A percentile compares a stretch with the other conserved stretches of the same genome.
Evolutionary conservation across 1,140 invertebrate genomes (phyloP).

Genomic region (Drosophila pachea): DNA sequence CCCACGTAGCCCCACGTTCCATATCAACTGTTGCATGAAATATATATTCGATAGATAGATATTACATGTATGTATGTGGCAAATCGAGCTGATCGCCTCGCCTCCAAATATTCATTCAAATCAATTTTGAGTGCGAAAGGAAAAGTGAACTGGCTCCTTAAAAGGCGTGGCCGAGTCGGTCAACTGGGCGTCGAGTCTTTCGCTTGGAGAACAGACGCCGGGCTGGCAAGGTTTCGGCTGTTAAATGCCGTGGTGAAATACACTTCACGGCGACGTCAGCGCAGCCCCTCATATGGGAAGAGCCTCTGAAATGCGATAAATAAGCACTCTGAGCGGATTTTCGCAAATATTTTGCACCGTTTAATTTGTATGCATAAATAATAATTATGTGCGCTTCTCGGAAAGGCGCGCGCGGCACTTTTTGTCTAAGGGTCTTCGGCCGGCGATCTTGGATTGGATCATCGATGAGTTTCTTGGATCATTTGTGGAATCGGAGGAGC

Average conservation of each 20-base stretch:
- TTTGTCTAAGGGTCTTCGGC: conserved; percentile 30
- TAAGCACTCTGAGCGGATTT: conserved; percentile 57
- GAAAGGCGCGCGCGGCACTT: conserved; percentile 44
- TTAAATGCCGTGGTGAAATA: conserved; percentile 59
- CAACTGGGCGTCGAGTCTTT: too few relatives aligned
- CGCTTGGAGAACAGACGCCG: neutral
- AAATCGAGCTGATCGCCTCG: too few relatives aligned
- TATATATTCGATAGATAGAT: too few relatives aligned
- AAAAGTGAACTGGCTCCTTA: too few relatives aligned
- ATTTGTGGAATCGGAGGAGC: conserved; percentile 3
- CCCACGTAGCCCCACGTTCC: too few relatives aligned
- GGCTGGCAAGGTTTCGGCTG: neutral
- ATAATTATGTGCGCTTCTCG: conserved; percentile 63
- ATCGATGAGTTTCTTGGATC: conserved; percentile 35
- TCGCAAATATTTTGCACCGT: conserved; percentile 53
- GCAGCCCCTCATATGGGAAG: neutral
- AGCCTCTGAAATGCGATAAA: conserved; percentile 40
- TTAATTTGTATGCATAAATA: conserved; percentile 74
- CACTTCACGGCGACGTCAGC: conserved; percentile 15
- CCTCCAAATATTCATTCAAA: too few relatives aligned
- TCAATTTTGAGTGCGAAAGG: too few relatives aligned
- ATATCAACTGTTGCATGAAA: too few relatives aligned
- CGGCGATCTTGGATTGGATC: conserved; percentile 36
- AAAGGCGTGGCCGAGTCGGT: too few relatives aligned
- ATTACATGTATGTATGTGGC: too few relatives aligned